Percentiles rank a stretch among this genome's conserved stretches.
phyloP scores from a whole-genome alignment of 2,888 invertebrate species.

The Cerastis rubricosa region DNA sequence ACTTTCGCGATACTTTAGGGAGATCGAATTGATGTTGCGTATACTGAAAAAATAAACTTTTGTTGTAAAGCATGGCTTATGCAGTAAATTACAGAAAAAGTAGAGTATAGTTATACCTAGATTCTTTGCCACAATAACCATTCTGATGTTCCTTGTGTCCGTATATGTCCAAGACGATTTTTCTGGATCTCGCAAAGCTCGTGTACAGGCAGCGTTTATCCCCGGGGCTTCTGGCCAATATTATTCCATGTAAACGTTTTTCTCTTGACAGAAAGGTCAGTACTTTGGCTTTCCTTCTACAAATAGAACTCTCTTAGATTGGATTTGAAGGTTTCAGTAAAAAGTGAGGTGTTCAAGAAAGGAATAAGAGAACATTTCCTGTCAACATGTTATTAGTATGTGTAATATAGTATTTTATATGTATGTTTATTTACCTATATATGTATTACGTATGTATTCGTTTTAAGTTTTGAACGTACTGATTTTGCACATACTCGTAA shows the following conservation, averaged over 20 bases:
- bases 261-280: constrained; percentile 65
- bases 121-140: constrained; percentile 31
- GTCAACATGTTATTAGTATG: too few species aligned
- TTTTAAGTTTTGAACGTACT: too few species aligned
- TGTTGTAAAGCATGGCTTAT: not conserved
- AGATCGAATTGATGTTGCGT: constrained; percentile 78
- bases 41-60: constrained; percentile 66
- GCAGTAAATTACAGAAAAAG: not conserved
- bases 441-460: too few species aligned
- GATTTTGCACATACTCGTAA: too few species aligned
- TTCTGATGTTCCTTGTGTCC: constrained; percentile 60
- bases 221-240: constrained; percentile 74
- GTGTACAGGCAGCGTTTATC: constrained; percentile 73
- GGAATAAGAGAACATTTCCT: too few species aligned
- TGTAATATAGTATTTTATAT: too few species aligned
- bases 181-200: constrained; percentile 72
- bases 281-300: constrained; percentile 57
- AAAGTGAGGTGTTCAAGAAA: too few species aligned
- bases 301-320: constrained; percentile 32
- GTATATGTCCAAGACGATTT: constrained; percentile 79
- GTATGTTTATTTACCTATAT: too few species aligned
- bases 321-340: not conserved
- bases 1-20: constrained; percentile 71
- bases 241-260: constrained; percentile 62
- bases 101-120: constrained; percentile 18